A percentile compares a stretch with the other conserved stretches of the same genome.
These are phyloP conservation scores for Trialeurodes vaporariorum DNA, from an alignment of 1,140 invertebrate species.

Conservation along the genomic window DNA sequence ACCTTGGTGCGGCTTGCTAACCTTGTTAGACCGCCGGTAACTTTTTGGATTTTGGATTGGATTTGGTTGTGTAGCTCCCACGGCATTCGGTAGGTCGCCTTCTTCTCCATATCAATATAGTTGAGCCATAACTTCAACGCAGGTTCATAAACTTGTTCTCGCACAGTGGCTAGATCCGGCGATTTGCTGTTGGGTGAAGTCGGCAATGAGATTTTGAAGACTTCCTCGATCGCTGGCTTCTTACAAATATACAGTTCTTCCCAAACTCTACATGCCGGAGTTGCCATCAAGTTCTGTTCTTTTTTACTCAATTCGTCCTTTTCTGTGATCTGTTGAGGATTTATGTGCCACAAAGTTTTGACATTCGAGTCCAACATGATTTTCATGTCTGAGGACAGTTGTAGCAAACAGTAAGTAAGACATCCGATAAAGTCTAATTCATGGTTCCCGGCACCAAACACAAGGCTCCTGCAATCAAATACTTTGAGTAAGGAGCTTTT, in stretches of 20 bases:
- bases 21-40: conserved; percentile 80
- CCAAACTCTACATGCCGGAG: conserved; percentile 88
- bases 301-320: conserved; percentile 27
- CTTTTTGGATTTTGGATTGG: conserved; percentile 91
- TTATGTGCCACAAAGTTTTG: conserved; percentile 81
- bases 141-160: conserved; percentile 73
- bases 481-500: conserved; percentile 12
- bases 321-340: conserved; percentile 52
- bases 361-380: conserved; percentile 66
- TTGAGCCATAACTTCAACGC: conserved; percentile 80
- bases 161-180: conserved; percentile 60
- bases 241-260: conserved; percentile 93
- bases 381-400: conserved; percentile 81
- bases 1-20: conserved; percentile 78
- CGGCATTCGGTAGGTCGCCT: conserved; percentile 67
- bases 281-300: conserved; percentile 72
- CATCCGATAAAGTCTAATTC: conserved; percentile 93
- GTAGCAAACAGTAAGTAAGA: conserved; percentile 87
- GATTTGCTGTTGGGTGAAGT: conserved; percentile 60
- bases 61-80: conserved; percentile 92
- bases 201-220: conserved; percentile 34
- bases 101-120: conserved; percentile 81
- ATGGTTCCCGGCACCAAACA: conserved; percentile 90
- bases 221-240: conserved; percentile 84
- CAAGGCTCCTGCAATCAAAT: conserved; percentile 46